These are phyloP conservation scores for Caenorhabditis brenneri DNA, from an alignment of 1,140 invertebrate genomes.

Conservation along the genomic window DNA sequence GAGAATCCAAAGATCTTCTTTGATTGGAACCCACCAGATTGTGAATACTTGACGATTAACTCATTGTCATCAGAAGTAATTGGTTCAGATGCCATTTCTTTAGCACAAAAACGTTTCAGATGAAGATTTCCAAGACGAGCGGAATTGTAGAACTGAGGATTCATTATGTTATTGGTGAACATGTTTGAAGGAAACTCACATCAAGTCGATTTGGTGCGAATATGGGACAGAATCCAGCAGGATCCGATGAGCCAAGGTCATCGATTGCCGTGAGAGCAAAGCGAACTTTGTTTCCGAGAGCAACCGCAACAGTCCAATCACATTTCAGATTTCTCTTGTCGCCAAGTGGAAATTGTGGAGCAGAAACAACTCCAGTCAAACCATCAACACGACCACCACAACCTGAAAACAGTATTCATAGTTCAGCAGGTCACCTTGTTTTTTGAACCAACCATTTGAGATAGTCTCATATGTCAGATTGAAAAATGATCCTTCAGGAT, in stretches of 20 bases:
- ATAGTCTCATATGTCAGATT: slow-evolving; percentile 64
- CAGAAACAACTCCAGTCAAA: slow-evolving; percentile 60
- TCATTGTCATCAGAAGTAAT: slow-evolving; percentile 61
- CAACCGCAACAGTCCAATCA: slow-evolving; percentile 66
- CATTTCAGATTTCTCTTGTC: slow-evolving; percentile 63
- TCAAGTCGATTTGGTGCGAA: slow-evolving; percentile 66
- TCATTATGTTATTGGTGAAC: background rate
- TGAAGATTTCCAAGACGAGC: slow-evolving; percentile 19
- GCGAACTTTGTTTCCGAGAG: slow-evolving; percentile 63
- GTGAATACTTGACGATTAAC: slow-evolving; percentile 61
- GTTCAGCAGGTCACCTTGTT: background rate
- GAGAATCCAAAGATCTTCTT: slow-evolving; percentile 65
- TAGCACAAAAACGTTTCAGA: slow-evolving; percentile 60
- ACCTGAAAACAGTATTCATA: slow-evolving; percentile 60
- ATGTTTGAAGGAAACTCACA: slow-evolving; percentile 25
- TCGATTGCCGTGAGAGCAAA: slow-evolving; percentile 61
- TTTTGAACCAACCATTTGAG: slow-evolving; percentile 49
- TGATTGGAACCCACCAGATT: slow-evolving; percentile 64
- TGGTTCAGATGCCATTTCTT: slow-evolving; percentile 56
- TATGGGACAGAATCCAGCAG: slow-evolving; percentile 60
- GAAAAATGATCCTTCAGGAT: slow-evolving; percentile 66
- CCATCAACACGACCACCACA: slow-evolving; percentile 72
- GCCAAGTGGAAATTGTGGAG: slow-evolving; percentile 67
- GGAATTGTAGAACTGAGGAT: slow-evolving; percentile 50
- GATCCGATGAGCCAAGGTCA: slow-evolving; percentile 63